Evolutionary conservation across 1,140 invertebrate species (phyloP).

Genomic region (Lucilia cuprina): DNA sequence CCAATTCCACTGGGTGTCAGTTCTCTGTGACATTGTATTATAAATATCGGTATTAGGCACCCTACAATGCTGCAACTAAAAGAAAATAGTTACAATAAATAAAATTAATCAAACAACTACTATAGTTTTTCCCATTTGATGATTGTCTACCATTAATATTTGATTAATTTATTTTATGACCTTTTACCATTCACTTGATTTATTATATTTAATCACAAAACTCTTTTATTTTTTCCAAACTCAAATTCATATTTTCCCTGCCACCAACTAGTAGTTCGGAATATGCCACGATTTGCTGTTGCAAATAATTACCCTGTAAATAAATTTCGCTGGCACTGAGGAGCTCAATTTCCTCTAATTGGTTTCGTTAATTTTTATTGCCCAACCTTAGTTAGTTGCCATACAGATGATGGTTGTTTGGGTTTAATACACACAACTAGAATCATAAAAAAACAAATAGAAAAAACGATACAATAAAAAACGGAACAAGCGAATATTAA

Average conservation of each 20-base stretch:
- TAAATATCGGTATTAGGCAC: neutral
- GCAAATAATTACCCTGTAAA: neutral
- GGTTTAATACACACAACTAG: neutral
- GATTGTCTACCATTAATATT: neutral
- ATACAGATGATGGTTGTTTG: slow-evolving; percentile 5
- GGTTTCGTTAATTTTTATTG: slow-evolving; percentile 18
- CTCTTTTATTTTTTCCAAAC: neutral
- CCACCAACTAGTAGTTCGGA: too few relatives aligned
- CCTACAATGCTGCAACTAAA: neutral
- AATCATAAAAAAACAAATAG: neutral
- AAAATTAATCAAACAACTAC: neutral
- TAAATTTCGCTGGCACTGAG: neutral
- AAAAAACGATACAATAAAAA: neutral
- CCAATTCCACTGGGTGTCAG: too few relatives aligned
- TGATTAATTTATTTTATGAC: neutral
- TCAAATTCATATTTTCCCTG: neutral
- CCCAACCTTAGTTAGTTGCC: neutral
- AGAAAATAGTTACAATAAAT: neutral
- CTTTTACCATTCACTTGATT: neutral
- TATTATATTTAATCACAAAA: slow-evolving; percentile 23
- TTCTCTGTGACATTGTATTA: too few relatives aligned
- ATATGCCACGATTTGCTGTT: neutral
- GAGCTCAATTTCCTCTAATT: neutral
- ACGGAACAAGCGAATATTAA: slow-evolving; percentile 16
- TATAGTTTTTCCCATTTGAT: neutral